Evolutionary conservation across 2,113 vertebrate species (phyloP).

Genomic region (Heliornis fulica): DNA sequence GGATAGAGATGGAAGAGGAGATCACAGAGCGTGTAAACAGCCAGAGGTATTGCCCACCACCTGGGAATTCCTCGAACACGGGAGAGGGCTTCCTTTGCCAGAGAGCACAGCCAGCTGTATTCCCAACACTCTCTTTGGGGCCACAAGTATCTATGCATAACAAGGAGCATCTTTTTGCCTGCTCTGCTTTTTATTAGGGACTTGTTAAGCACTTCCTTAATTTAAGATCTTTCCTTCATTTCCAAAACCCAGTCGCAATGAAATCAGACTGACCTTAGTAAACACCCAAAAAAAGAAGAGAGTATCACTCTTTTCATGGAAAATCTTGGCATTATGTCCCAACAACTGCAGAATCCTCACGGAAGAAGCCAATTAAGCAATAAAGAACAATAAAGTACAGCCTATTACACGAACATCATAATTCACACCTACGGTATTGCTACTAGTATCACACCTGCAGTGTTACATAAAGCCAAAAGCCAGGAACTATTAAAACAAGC

Average conservation of each 20-base stretch:
- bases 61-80: neutral
- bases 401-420: constrained; percentile 27
- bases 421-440: constrained; percentile 41
- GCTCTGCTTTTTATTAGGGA: constrained; percentile 18
- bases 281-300: neutral
- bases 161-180: constrained; percentile 14
- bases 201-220: neutral
- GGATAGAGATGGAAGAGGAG: neutral
- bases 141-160: neutral
- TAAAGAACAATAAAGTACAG: constrained; percentile 24
- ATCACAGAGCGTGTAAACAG: neutral
- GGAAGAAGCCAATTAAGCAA: constrained; percentile 25
- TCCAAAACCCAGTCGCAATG: neutral
- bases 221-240: constrained; percentile 15
- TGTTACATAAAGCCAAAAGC: constrained; percentile 43
- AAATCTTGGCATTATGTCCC: neutral
- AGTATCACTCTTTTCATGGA: neutral
- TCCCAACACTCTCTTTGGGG: constrained; percentile 1
- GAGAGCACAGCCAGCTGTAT: constrained; percentile 39
- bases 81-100: constrained; percentile 12
- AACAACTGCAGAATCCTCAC: constrained; percentile 15
- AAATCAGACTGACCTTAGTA: neutral
- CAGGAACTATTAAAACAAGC: constrained; percentile 40
- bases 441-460: constrained; percentile 45
- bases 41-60: neutral